These are phyloP conservation scores for Alethe diademata DNA, from an alignment of 2,113 vertebrate species.

Conservation along the genomic window DNA sequence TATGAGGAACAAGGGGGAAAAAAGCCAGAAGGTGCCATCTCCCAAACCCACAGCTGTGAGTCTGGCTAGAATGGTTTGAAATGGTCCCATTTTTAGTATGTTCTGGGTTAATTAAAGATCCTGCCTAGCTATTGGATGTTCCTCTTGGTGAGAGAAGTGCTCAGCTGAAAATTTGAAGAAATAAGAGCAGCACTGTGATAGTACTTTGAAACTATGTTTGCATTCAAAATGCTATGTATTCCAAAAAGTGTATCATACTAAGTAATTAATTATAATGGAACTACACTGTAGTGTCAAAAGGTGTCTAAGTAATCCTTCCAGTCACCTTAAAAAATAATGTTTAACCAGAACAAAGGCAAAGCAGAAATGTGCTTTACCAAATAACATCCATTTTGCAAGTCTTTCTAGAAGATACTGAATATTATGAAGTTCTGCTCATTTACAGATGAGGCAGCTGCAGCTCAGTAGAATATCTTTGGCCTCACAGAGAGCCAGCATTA, in stretches of 20 bases:
- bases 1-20: not conserved
- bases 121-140: not conserved
- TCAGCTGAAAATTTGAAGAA: not conserved
- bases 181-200: not conserved
- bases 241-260: not conserved
- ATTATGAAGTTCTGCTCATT: not conserved
- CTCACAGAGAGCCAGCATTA: not conserved
- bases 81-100: not conserved
- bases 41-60: constrained; percentile 65
- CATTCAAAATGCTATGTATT: not conserved
- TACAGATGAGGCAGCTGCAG: not conserved
- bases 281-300: not conserved
- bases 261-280: not conserved
- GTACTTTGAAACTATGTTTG: not conserved
- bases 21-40: constrained; percentile 13
- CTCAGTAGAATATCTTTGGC: not conserved
- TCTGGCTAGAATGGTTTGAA: constrained; percentile 74
- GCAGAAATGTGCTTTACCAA: not conserved
- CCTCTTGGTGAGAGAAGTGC: not conserved
- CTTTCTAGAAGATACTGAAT: not conserved
- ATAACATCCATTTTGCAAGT: not conserved
- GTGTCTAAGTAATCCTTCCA: not conserved
- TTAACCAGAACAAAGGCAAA: not conserved
- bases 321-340: not conserved
- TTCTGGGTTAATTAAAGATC: not conserved